Percentiles rank a stretch among this genome's conserved stretches.
Evolutionary conservation across 1,140 invertebrate genomes (phyloP).

Genomic region (Drosophila mauritiana): DNA sequence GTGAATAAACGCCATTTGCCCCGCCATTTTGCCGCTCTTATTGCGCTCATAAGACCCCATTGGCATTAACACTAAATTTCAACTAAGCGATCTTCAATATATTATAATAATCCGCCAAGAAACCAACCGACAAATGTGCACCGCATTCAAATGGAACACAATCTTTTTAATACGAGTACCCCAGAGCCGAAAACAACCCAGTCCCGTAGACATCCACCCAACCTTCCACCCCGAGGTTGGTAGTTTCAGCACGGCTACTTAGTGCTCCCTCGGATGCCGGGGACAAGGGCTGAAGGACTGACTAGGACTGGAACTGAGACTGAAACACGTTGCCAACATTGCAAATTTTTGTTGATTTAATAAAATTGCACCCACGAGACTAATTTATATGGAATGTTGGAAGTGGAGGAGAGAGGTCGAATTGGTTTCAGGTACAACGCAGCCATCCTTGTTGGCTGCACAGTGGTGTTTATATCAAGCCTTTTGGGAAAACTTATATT

Average conservation of each 20-base stretch:
- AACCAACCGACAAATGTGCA: constrained; percentile 62
- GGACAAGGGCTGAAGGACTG: constrained; percentile 8
- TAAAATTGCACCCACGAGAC: constrained; percentile 83
- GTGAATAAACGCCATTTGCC: constrained; percentile 14
- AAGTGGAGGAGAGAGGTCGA: constrained; percentile 65
- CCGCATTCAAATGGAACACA: constrained; percentile 75
- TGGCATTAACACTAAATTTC: constrained; percentile 73
- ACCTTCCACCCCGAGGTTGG: constrained; percentile 28
- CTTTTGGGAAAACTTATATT: background rate
- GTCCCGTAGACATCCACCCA: constrained; percentile 6
- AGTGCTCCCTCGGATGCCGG: constrained; percentile 29
- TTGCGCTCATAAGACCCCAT: constrained; percentile 35
- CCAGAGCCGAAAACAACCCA: constrained; percentile 20
- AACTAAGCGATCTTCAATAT: constrained; percentile 80
- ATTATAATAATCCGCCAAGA: constrained; percentile 68
- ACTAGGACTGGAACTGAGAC: constrained; percentile 28
- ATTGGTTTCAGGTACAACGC: constrained; percentile 72
- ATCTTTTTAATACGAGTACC: constrained; percentile 66
- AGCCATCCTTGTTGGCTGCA: constrained; percentile 39
- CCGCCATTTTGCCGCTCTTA: constrained; percentile 27
- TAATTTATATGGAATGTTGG: constrained; percentile 82
- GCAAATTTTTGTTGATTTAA: constrained; percentile 84
- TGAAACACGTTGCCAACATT: constrained; percentile 69
- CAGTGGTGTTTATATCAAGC: constrained; percentile 25
- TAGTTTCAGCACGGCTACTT: constrained; percentile 56